Base-by-base conservation (phyloP, 37 sponge, comb jelly and placozoan species). In the Aplysina aerophoba region DNA sequence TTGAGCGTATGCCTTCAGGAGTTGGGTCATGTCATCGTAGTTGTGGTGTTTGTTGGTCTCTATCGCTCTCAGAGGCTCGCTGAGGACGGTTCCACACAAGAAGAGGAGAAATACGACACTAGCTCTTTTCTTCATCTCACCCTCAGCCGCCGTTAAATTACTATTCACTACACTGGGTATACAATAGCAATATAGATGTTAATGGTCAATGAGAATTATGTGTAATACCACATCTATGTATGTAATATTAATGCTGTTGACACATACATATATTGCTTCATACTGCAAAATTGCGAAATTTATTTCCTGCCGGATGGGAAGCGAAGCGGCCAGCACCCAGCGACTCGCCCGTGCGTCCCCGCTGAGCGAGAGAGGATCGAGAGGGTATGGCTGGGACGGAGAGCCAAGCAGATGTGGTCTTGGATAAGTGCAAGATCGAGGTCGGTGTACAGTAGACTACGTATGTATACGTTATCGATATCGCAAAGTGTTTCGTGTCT, bases 351-450 rank as follows among this genome's bases (percentile, higher is more conserved):
- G 15, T 27, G 24, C 79, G 53, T 28, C 44, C 28, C 59, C 37
- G 35, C 31, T 73, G 22, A 73, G 28, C 21, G 28, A n/a, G 59
- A 24, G 21, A 25, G 79, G 53, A 40, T 63, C 50, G 8, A 44
- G 50, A 11, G n/a, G 50, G 50, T 44, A 44, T 44, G 50, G 50
- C 50, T 44, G 34, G 34, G 28, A 27, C 34, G 71, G 71, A 28
- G 28, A 30, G 35, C 28, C 71, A 24, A 44, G 83, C 65, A 8
- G 80, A 86, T 19, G 53, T 79, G 17, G 57, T 90, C 40, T 59
- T 93, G 17, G 81, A 89, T 22, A 89, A 85, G 60, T 93, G 93
- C 88, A 93, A 93, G 67, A 75, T 74, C 19, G 90, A 93, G 93
- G 93, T 92, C 31, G 59, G 88, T 37, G 35, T 44, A 3, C 50